Evolutionary conservation across 2,797 vertebrate species (phyloP).

Genomic region (Labeo calbasu): DNA sequence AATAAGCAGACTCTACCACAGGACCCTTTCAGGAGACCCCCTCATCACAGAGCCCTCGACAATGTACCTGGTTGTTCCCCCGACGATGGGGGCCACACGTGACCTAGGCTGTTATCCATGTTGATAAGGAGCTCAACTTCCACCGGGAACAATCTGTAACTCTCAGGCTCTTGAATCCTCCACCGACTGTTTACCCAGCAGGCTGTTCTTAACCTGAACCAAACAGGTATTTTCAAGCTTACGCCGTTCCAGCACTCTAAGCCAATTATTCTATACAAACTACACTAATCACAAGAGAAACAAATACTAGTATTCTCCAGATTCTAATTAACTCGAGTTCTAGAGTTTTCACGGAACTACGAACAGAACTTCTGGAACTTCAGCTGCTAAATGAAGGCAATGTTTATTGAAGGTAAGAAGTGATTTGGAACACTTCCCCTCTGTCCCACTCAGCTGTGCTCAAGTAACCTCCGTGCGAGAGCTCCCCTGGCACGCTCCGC

Average conservation of each 20-base stretch:
- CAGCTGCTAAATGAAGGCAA: constrained; percentile 8
- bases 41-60: neutral
- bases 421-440: constrained; percentile 20
- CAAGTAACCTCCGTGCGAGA: constrained; percentile 33
- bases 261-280: neutral
- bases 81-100: neutral
- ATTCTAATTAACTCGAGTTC: neutral
- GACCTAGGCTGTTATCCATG: neutral
- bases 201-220: neutral
- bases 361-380: neutral
- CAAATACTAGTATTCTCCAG: neutral
- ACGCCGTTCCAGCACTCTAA: neutral
- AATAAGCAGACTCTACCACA: neutral
- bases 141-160: neutral
- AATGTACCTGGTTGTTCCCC: no score
- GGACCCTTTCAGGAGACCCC: neutral
- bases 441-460: constrained; percentile 24
- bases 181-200: neutral
- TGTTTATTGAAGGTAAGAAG: constrained; percentile 32
- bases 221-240: neutral
- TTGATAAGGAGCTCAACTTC: neutral
- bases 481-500: constrained; percentile 7
- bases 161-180: neutral
- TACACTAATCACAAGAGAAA: neutral
- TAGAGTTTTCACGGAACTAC: neutral